Evolutionary conservation across 2,797 vertebrate genomes (phyloP).

Genomic region (Lithobates pipiens): DNA sequence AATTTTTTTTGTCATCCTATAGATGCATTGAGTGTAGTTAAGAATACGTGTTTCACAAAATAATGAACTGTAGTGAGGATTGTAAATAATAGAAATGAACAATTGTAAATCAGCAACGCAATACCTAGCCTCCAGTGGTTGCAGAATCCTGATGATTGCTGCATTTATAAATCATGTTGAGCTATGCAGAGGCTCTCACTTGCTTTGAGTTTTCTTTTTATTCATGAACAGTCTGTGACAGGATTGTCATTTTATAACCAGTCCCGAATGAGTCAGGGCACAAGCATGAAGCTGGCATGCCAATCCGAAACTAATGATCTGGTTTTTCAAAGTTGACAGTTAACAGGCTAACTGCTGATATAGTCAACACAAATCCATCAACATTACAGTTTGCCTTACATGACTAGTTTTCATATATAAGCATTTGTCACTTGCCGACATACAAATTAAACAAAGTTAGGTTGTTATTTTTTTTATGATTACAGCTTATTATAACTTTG

Average conservation of each 20-base stretch:
- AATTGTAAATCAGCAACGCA: background rate
- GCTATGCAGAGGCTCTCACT: slow-evolving; percentile 16
- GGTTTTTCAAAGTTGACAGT: slow-evolving; percentile 20
- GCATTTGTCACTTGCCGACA: slow-evolving; percentile 26
- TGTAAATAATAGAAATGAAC: background rate
- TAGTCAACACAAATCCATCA: slow-evolving; percentile 54
- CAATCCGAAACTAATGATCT: slow-evolving; percentile 35
- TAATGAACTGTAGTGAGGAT: background rate
- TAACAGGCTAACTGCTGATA: slow-evolving; percentile 44
- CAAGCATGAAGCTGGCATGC: slow-evolving; percentile 35
- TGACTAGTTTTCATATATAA: slow-evolving; percentile 32
- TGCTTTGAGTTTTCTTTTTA: slow-evolving; percentile 23
- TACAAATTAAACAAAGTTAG: slow-evolving; percentile 40
- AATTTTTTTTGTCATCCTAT: too few species aligned
- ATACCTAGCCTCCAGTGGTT: background rate
- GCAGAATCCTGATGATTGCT: background rate
- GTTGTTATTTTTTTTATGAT: slow-evolving; percentile 1
- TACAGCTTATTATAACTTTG: slow-evolving; percentile 11
- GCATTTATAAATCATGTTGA: slow-evolving; percentile 18
- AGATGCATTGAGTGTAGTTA: too few species aligned
- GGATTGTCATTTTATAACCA: slow-evolving; percentile 47
- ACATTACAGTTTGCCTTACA: slow-evolving; percentile 32
- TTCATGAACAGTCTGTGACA: slow-evolving; percentile 31
- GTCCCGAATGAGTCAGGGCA: slow-evolving; percentile 20
- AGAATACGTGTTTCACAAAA: background rate